Base-by-base conservation (phyloP, 1,140 invertebrate species). In the Panagrolaimus sp. region DNA sequence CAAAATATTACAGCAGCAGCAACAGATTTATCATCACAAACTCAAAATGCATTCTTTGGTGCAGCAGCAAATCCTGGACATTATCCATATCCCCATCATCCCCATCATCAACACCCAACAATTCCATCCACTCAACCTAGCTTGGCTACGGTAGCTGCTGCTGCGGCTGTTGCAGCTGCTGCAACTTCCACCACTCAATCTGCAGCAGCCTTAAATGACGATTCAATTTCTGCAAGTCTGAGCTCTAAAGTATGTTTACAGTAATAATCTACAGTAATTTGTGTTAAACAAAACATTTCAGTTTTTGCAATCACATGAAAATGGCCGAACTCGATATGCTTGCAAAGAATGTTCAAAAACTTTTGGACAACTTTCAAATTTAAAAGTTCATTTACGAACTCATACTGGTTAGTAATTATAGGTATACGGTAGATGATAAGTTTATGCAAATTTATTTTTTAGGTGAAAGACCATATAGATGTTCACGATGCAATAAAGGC, bases 271-370 rank as follows among this genome's bases (percentile, higher is more conserved):
- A 38, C 32, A 4, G 32, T 38, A 38, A 7, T 38, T 38, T 38
- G 7, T 38, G 7, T 7, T 38, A 38, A 38, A 4, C 2, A 38
- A 38, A 38, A 38, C 32, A 4, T 38, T 38, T 38, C 7, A 38
- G 32, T 72, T 89, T 88, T 43, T 89, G 67, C 80, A 70, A 68
- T 71, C 0, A 86, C 92, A 66, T 93, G 94, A n/a, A 94, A 96
- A 83, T 88, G 93, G 73, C 91, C 98, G 98, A 85, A 98, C 98
- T 91, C 92, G 98, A 80, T 99, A 99, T 84, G 93, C 98, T 85
- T 99, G 96, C 85, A 98, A 98, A 81, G 91, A 96, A 15, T 99
- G 96, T 83, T 90, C 89, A 81, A 99, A 99, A 85, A 96, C 93
- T 0, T 99, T 99, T 82, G 96, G 96, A 14, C 96, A 99, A 84